Evolutionary conservation across 2,888 invertebrate species (phyloP).

Genomic region (Cetonia aurata): DNA sequence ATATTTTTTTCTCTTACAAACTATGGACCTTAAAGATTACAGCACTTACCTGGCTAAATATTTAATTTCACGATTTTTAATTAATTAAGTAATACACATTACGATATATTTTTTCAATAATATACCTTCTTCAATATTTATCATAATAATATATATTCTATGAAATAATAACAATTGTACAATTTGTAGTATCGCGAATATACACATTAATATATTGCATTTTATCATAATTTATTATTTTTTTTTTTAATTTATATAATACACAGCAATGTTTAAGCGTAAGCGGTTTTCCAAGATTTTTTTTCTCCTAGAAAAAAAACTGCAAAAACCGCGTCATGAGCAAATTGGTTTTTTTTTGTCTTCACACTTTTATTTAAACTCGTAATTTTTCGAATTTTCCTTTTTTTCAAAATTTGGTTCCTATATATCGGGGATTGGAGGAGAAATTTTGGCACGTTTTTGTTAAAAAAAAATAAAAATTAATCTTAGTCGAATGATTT

Average conservation of each 20-base stretch:
- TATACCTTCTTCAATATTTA: slow-evolving; percentile 49
- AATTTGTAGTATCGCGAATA: slow-evolving; percentile 63
- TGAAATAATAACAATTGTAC: slow-evolving; percentile 69
- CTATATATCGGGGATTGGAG: not conserved
- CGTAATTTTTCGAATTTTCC: slow-evolving; percentile 47
- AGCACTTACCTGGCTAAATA: slow-evolving; percentile 24
- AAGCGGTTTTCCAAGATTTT: slow-evolving; percentile 58
- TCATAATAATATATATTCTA: slow-evolving; percentile 64
- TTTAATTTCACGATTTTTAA: slow-evolving; percentile 37
- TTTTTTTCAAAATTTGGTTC: not conserved
- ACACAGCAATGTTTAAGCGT: slow-evolving; percentile 67
- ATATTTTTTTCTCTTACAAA: slow-evolving; percentile 52
- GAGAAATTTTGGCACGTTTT: slow-evolving; percentile 64
- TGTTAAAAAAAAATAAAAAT: too few relatives aligned
- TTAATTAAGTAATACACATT: slow-evolving; percentile 50
- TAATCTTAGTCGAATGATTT: too few relatives aligned
- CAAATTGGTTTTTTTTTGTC: slow-evolving; percentile 53
- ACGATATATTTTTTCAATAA: slow-evolving; percentile 53
- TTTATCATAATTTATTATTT: slow-evolving; percentile 58
- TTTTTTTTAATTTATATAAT: slow-evolving; percentile 53
- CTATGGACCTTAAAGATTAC: slow-evolving; percentile 49
- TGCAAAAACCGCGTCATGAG: slow-evolving; percentile 61
- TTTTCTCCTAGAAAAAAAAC: slow-evolving; percentile 35
- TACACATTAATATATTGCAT: slow-evolving; percentile 66
- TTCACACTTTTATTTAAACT: slow-evolving; percentile 61